phyloP scores from a whole-genome alignment of 2,797 vertebrate species.

The Oophaga sylvatica region DNA sequence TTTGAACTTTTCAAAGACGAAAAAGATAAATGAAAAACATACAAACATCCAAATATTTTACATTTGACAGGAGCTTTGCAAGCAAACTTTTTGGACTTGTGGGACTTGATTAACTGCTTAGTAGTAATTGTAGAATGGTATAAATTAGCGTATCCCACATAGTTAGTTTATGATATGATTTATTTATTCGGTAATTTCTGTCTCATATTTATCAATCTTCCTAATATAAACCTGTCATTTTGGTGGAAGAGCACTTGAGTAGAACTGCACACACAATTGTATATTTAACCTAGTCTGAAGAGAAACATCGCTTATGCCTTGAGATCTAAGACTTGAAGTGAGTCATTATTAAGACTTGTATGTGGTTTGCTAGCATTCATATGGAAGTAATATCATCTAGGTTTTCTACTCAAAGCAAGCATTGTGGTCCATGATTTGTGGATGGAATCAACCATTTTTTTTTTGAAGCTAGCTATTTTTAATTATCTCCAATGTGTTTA shows the following conservation, averaged over 20 bases:
- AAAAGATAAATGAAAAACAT: background rate
- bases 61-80: conserved; percentile 4
- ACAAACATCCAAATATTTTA: background rate
- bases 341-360: conserved; percentile 59
- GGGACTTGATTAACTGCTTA: conserved; percentile 21
- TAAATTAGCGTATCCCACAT: conserved; percentile 36
- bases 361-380: conserved; percentile 58
- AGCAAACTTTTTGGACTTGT: conserved; percentile 33
- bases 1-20: background rate
- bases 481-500: conserved; percentile 50
- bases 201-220: conserved; percentile 49
- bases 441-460: conserved; percentile 48
- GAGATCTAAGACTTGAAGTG: conserved; percentile 53
- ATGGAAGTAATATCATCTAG: conserved; percentile 57
- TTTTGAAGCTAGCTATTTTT: conserved; percentile 45
- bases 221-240: conserved; percentile 57
- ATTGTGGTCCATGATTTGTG: conserved; percentile 50
- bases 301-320: conserved; percentile 31
- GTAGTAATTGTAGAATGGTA: conserved; percentile 41
- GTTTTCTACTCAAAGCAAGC: conserved; percentile 51
- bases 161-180: conserved; percentile 44
- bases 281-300: conserved; percentile 47
- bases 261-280: conserved; percentile 33
- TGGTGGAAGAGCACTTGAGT: conserved; percentile 33
- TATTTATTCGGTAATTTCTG: conserved; percentile 49